These are phyloP conservation scores for Pseudorhiza aurosa DNA, from an alignment of 30 jellyfish, hydroid and myxozoan species.

Conservation along the genomic window DNA sequence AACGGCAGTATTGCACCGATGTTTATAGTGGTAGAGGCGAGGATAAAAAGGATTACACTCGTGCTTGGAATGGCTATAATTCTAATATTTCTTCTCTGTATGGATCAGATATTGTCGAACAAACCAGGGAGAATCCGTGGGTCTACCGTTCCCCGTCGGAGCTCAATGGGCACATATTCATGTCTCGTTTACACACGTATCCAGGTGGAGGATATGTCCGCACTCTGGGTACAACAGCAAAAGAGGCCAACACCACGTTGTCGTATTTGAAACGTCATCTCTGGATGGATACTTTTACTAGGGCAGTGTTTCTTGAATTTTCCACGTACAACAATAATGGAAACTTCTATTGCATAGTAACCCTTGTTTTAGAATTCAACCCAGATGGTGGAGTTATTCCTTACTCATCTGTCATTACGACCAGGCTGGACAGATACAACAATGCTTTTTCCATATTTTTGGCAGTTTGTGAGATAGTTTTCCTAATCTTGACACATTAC, in stretches of 20 bases:
- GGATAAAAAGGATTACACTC: no score
- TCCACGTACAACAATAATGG: slow-evolving; percentile 76
- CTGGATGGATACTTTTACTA: slow-evolving; percentile 77
- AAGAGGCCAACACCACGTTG: slow-evolving; percentile 31
- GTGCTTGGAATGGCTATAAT: slow-evolving; percentile 47
- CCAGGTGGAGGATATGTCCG: slow-evolving; percentile 84
- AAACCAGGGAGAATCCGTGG: slow-evolving; percentile 57
- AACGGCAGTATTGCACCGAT: no score
- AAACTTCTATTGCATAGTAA: slow-evolving; percentile 70
- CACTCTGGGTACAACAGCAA: slow-evolving; percentile 52
- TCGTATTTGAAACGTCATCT: slow-evolving; percentile 33
- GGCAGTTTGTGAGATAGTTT: slow-evolving; percentile 79
- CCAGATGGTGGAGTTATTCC: slow-evolving; percentile 73
- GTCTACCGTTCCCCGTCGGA: slow-evolving; percentile 16
- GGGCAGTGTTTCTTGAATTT: slow-evolving; percentile 81
- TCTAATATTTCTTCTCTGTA: no score
- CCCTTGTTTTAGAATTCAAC: slow-evolving; percentile 46
- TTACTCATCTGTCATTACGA: slow-evolving; percentile 26
- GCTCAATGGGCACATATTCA: slow-evolving; percentile 22
- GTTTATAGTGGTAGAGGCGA: no score
- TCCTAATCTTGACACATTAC: slow-evolving; percentile 53
- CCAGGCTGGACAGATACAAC: slow-evolving; percentile 83
- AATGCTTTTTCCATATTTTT: slow-evolving; percentile 55
- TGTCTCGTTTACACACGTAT: slow-evolving; percentile 39
- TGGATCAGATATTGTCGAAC: no score